Conservation (phyloP, 2,113 vertebrate genomes). For the Fukomys damarensis region DNA sequence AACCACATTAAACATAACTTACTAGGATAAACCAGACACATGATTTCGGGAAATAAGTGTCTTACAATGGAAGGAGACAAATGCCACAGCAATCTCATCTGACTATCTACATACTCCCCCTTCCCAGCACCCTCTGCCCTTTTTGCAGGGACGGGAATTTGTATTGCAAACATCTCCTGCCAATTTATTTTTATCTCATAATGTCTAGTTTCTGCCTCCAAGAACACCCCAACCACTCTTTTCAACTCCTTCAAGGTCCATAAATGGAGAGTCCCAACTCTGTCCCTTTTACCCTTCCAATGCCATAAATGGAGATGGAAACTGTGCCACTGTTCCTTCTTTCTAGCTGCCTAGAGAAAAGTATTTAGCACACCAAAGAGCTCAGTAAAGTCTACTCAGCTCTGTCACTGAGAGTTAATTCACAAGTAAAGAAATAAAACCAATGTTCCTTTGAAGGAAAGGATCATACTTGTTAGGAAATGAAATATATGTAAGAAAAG, state of each 20-base stretch:
- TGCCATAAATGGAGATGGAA: slow-evolving; percentile 77
- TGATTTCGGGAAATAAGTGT: slow-evolving; percentile 19
- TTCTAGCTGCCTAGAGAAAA: slow-evolving; percentile 37
- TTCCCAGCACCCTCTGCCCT: slow-evolving; percentile 63
- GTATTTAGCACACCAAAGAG: not conserved
- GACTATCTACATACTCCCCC: not conserved
- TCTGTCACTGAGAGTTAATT: not conserved
- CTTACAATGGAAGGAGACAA: slow-evolving; percentile 33
- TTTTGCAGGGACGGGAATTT: slow-evolving; percentile 59
- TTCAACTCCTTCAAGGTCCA: slow-evolving; percentile 47
- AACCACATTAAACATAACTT: slow-evolving; percentile 1
- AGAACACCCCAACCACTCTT: slow-evolving; percentile 68
- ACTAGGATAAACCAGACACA: slow-evolving; percentile 18
- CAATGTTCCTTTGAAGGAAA: slow-evolving; percentile 26
- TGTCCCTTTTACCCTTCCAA: slow-evolving; percentile 55
- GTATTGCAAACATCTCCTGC: slow-evolving; percentile 72
- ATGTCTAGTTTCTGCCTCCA: slow-evolving; percentile 72
- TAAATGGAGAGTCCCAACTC: slow-evolving; percentile 70
- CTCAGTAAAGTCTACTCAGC: not conserved
- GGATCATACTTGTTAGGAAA: not conserved
- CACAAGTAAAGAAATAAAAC: slow-evolving; percentile 39
- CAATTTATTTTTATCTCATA: slow-evolving; percentile 81
- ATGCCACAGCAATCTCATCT: not conserved
- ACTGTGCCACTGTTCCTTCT: not conserved
- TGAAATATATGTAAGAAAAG: not conserved